Evolutionary conservation across 2,113 vertebrate genomes (phyloP).

Genomic region (Geococcyx californianus): DNA sequence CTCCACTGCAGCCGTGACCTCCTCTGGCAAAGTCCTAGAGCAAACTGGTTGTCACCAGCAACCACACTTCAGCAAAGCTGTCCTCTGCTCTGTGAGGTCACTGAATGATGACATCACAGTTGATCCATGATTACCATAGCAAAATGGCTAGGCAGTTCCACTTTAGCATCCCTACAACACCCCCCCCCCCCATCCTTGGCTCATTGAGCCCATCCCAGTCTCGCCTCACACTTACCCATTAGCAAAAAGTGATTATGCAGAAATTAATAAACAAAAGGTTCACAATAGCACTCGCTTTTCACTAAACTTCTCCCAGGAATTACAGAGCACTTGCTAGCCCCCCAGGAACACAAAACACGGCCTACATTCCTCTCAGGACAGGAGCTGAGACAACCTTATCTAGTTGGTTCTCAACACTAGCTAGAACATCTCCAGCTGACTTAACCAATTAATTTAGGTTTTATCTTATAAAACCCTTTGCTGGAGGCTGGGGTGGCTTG

Average conservation of each 20-base stretch:
- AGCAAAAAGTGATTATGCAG: fast-evolving
- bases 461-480: neutral
- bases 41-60: fast-evolving
- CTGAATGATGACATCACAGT: fast-evolving
- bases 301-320: fast-evolving
- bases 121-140: too few relatives aligned
- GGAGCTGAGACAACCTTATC: neutral
- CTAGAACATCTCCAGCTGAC: neutral
- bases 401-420: neutral
- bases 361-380: neutral
- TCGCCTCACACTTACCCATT: fast-evolving
- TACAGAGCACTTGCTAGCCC: fast-evolving
- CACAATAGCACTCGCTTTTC: too few relatives aligned
- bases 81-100: fast-evolving
- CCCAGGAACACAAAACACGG: neutral
- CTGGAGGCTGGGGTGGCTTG: fast-evolving
- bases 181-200: fast-evolving
- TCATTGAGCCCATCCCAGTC: fast-evolving
- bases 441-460: neutral
- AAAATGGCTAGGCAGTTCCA: too few relatives aligned
- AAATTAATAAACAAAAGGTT: too few relatives aligned
- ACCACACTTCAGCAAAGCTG: fast-evolving
- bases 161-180: too few relatives aligned
- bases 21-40: too few relatives aligned
- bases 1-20: fast-evolving